Base-by-base conservation (phyloP, 2,797 vertebrate species). In the Coracias cyanogaster region DNA sequence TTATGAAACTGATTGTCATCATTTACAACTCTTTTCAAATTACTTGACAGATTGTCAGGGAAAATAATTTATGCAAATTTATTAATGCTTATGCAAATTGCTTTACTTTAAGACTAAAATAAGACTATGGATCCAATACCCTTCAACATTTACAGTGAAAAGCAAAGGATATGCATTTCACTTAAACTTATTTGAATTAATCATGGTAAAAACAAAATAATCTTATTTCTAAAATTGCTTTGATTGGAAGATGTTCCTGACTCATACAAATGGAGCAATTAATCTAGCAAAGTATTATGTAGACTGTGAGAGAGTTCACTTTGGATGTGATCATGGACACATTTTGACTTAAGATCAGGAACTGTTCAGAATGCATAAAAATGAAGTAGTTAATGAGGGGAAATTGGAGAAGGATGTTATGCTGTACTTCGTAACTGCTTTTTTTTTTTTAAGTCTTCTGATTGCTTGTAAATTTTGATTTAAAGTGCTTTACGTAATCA, bases 391-490 rank as follows among this genome's bases (percentile, higher is more conserved):
- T 97, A 96, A 96, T 94, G 94, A 97, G 82, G 64, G 96, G 93
- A 97, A 96, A 97, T 96, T 97, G 91, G 74, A 96, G 96, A 91
- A 97, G 96, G 94, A 96, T 96, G 95, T 94, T 95, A 79, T 95
- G 94, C 82, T 73, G 73, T 73, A 84, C 77, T 97, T 80, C 84
- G 94, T 94, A 74, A 82, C 66, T 65, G 58, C 66, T 58, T 82
- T 96, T 93, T 95, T 95, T 97, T 92, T 95, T 94, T 94, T 97
- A 87, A 89, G 85, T 84, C 87, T 93, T 95, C 94, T 96, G 96
- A 97, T 97, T 97, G 86, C 94, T 96, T 95, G 90, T 83, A 95
- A 93, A 93, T 97, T 97, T 94, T 94, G 77, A 96, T 95, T 95
- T 96, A 93, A 96, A 96, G 88, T 89, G 78, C 89, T 90, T 97